Evolutionary conservation across 2,113 vertebrate genomes (phyloP).

Genomic region (Cyprinodon brontotheroides): DNA sequence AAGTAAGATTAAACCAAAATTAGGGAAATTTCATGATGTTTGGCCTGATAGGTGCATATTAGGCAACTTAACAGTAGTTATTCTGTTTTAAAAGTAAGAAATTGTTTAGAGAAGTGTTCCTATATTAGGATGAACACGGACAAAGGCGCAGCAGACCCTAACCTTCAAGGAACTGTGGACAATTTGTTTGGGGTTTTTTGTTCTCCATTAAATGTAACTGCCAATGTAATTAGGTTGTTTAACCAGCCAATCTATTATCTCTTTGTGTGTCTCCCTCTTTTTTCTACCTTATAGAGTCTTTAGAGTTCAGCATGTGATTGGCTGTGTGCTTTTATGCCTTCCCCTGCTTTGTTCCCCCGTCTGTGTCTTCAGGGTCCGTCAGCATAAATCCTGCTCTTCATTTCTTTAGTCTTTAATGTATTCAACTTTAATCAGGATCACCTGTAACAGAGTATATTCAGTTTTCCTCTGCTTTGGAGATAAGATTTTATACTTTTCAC

Average conservation of each 20-base stretch:
- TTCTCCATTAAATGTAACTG: conserved; percentile 41
- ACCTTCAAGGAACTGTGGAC: neutral
- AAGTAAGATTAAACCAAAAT: too few relatives aligned
- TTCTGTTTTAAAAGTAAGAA: neutral
- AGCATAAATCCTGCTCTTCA: conserved; percentile 5
- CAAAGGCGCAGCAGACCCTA: neutral
- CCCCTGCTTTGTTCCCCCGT: conserved; percentile 10
- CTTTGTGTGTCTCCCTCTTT: conserved; percentile 30
- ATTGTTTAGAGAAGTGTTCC: neutral
- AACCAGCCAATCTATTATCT: conserved; percentile 53
- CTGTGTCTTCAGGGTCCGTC: neutral
- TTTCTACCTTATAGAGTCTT: conserved; percentile 16
- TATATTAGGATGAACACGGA: neutral
- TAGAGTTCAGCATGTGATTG: conserved; percentile 31
- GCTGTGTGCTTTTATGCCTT: conserved; percentile 4
- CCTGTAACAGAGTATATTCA: conserved; percentile 19
- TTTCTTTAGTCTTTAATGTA: conserved; percentile 15
- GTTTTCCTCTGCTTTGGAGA: conserved; percentile 37
- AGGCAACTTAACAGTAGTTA: too few relatives aligned
- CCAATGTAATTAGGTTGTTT: conserved; percentile 51
- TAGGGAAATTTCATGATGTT: too few relatives aligned
- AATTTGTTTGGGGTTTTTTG: conserved; percentile 21
- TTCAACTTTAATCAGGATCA: conserved; percentile 22
- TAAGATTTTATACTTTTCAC: conserved; percentile 33
- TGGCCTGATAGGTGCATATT: too few relatives aligned